Evolutionary conservation across 2,113 vertebrate genomes (phyloP).

Genomic region (Myiozetetes cayanensis): DNA sequence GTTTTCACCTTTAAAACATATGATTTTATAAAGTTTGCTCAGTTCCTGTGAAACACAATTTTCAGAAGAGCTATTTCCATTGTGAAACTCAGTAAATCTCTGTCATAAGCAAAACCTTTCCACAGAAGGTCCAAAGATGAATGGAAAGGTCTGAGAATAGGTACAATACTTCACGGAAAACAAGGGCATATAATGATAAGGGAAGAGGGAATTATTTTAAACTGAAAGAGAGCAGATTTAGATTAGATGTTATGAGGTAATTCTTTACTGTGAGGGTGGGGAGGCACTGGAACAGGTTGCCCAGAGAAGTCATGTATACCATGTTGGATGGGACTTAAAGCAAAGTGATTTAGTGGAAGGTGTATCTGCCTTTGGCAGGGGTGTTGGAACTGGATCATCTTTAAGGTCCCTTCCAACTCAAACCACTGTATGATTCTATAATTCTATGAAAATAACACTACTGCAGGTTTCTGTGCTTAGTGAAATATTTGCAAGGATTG

Average conservation of each 20-base stretch:
- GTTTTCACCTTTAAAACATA: background rate
- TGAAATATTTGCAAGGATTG: background rate
- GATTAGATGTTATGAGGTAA: background rate
- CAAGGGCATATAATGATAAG: background rate
- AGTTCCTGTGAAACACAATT: background rate
- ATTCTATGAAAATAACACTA: background rate
- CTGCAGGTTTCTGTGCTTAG: background rate
- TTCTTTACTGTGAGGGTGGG: background rate
- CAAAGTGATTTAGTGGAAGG: background rate
- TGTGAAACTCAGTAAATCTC: background rate
- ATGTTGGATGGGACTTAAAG: background rate
- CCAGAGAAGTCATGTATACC: background rate
- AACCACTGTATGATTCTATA: background rate
- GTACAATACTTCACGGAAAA: background rate
- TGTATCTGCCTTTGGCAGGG: background rate
- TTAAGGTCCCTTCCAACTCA: background rate
- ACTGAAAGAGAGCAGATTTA: background rate
- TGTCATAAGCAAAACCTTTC: background rate
- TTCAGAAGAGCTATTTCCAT: background rate
- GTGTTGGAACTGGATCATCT: fast-evolving
- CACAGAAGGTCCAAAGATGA: background rate
- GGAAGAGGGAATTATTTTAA: background rate
- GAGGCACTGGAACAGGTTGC: background rate
- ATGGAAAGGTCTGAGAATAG: background rate
- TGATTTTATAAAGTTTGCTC: background rate